Base-by-base conservation (phyloP, 1,140 invertebrate species). In the Pogonomyrmex californicus region DNA sequence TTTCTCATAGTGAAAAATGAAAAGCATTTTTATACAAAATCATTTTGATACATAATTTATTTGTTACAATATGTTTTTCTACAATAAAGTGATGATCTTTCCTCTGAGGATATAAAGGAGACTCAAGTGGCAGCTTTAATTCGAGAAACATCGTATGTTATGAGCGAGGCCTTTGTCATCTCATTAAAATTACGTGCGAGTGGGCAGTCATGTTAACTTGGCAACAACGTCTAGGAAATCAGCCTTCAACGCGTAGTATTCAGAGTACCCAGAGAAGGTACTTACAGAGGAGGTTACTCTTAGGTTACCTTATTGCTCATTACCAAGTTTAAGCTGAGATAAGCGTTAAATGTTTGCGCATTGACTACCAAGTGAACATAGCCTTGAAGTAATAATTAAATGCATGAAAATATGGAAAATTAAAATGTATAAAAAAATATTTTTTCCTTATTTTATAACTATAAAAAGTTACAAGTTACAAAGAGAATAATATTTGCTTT, bases 171-270 rank as follows among this genome's bases (percentile, higher is more conserved):
- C 65, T 79, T 79, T 79, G 66, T 88, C 58, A 79, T 58, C 73
- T 73, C 73, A 73, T 89, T 86, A 85, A 88, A 89, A 78, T 88
- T 89, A 89, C 30, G 66, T 51, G 10, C 36, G 65, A 47, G 49
- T n/a, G 63, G 54, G 44, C 54, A 81, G 85, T 86, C 41, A 56
- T 62, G 60, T 60, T 76, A 79, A 68, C 79, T 86, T 47, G 36
- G 51, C 36, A 14, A 68, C 51, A 73, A 76, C 62, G 60, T 9
- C 68, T 49, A 62, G 68, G 76, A 88, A 82, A 79, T 81, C 82
- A 78, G 49, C 56, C n/a, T 78, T 17, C 49, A 88, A 79, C 36
- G 73, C 51, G n/a, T 70, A 65, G 65, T 82, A 78, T 41, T 79
- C 51, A 75, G 83, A 87, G 51, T 56, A 63, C 44, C 75, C 33